Evolutionary conservation across 2,113 vertebrate species (phyloP), one percentile per base, ranked within the genome.

Genomic region (Setophaga petechia): DNA sequence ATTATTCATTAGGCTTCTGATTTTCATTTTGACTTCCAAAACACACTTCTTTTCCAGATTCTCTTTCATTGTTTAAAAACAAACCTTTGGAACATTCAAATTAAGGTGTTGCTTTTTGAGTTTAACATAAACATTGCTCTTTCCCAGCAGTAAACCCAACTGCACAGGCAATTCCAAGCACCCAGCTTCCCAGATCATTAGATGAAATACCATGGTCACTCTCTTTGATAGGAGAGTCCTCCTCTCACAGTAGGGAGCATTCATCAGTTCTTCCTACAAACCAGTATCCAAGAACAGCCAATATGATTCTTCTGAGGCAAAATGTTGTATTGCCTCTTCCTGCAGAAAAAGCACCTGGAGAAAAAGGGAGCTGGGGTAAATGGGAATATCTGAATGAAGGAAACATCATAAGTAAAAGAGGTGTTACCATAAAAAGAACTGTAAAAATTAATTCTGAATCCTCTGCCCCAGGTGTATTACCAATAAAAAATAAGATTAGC

Each of bases 21-120:
- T 92, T 84, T 95, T 89, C 33, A 67, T 93, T 96, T 87, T 66
- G 30, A 66, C 46, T 80, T 92, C 33, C 73, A 89, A 89, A 91
- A 47, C 4, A 75, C 6, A 57, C n/a, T 78, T 87, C 28, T 74
- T 71, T 91, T 78, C 71, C 82, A 95, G 39, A 82, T 87, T 84
- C 37, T 68, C 22, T 68, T 82, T 78, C 84, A 79, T 37, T 71
- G 20, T 79, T 87, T 89, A 72, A 93, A 94, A 92, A 27, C 51
- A 85, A 95, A 51, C 15, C 7, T 73, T 62, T 22, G 52, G 62
- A 82, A 82, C 41, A 62, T 37, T 79, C 44, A 67, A 84, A 75
- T 91, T 33, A 75, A 73, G 58, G 13, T 77, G 33, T 23, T 85
- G 46, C 33, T 69, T 95, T 94, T 79, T 35, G 46, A 85, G 52